Base-by-base conservation (phyloP, 2,113 vertebrate genomes). In the Rattus rattus region DNA sequence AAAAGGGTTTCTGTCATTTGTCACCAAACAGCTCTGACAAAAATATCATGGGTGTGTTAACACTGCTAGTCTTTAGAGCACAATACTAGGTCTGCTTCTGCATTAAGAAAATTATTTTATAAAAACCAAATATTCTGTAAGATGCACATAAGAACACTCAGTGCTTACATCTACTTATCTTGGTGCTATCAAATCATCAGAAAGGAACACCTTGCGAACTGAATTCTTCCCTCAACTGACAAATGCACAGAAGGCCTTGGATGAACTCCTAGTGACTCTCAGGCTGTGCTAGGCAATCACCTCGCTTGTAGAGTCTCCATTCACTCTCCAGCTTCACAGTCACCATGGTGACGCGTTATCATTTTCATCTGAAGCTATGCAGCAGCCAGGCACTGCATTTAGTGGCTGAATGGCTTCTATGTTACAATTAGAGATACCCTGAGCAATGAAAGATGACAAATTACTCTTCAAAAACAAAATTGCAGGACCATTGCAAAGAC, bases 321-420 rank as follows among this genome's bases (percentile, higher is more conserved):
- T 97, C 96, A 94, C 72, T 91, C 89, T 80, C 73, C 69, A 76
- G 10, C 89, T 91, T 97, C 87, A 97, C 96, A 98, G 59, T 96
- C 80, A 36, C 85, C 91, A 39, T 77, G 90, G 92, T 96, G 79
- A 76, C 92, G 83, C 76, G 59, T 95, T 96, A 11, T 95, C 91
- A 98, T 98, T 97, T 97, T 97, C 94, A 97, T 97, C 97, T 98
- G 96, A 94, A 94, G 94, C 59, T 92, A 96, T 90, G 88, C 94
- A 97, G 94, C 94, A 94, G 92, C 94, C 95, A 97, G 54, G 94
- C 95, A 95, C 75, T 97, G 65, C 89, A 90, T 96, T 96, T 96
- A 97, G 95, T 97, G 90, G 84, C 88, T 97, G 95, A 96, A 95
- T 95, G 80, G 70, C 85, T 95, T 96, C 73, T 49, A 12, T 95